Evolutionary conservation across 2,888 invertebrate species (phyloP).

Genomic region (Tetropium fuscum): DNA sequence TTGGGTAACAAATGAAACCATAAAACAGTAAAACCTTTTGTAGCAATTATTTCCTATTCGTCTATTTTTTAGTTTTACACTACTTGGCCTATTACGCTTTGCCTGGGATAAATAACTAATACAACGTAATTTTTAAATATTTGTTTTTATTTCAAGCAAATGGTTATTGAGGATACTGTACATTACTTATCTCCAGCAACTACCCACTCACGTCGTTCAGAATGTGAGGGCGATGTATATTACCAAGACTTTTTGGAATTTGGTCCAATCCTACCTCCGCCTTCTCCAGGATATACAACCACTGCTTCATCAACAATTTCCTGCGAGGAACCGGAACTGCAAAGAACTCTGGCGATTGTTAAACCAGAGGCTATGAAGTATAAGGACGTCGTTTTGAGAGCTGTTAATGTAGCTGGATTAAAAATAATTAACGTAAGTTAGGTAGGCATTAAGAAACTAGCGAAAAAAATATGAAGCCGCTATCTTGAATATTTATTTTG

Average conservation of each 20-base stretch:
- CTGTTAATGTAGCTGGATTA: conserved; percentile 79
- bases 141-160: background rate
- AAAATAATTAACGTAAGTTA: conserved; percentile 75
- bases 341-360: conserved; percentile 82
- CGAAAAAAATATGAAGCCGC: no score
- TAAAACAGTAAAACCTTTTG: no score
- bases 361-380: conserved; percentile 85
- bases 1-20: no score
- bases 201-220: conserved; percentile 50
- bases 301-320: conserved; percentile 43
- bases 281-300: conserved; percentile 25
- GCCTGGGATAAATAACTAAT: no score
- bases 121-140: no score
- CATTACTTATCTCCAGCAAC: conserved; percentile 61
- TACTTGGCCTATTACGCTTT: no score
- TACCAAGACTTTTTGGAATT: conserved; percentile 49
- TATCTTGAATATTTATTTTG: no score
- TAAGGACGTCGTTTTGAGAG: conserved; percentile 78
- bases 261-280: conserved; percentile 31
- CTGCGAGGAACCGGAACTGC: conserved; percentile 63
- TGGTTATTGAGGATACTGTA: conserved; percentile 47
- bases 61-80: no score
- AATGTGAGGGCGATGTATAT: conserved; percentile 55
- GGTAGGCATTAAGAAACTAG: no score
- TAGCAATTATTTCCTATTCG: no score